Conservation (phyloP, 2,888 invertebrate genomes). For the Eumacrocentrus americanus region DNA sequence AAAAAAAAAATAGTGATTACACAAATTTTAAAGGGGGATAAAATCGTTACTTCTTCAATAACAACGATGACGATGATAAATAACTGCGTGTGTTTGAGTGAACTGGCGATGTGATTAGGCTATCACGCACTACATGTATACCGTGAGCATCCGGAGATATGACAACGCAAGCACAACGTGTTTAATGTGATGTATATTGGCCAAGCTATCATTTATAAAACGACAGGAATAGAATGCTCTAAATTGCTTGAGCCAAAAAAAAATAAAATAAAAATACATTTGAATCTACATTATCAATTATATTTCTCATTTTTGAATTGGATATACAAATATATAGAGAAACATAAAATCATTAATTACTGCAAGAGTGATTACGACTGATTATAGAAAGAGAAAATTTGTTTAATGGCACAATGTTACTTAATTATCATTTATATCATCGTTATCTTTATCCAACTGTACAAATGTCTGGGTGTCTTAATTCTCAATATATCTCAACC, state of each 20-base stretch:
- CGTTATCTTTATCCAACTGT: conserved; percentile 20
- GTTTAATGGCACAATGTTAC: background rate
- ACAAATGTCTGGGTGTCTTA: conserved; percentile 19
- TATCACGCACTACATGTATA: conserved; percentile 13
- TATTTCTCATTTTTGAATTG: background rate
- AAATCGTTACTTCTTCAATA: background rate
- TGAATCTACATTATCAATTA: background rate
- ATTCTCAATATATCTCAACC: background rate
- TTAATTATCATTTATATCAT: background rate
- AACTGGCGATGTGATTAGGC: conserved; percentile 13
- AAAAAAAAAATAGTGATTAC: background rate
- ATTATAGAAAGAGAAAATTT: no score
- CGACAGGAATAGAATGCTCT: background rate
- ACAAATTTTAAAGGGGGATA: background rate
- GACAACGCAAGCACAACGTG: conserved; percentile 6
- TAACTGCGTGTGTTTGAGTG: conserved; percentile 10
- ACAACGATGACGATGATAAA: background rate
- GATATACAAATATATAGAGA: background rate
- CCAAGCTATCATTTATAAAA: background rate
- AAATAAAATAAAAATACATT: no score
- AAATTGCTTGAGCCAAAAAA: no score
- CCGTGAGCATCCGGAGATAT: conserved; percentile 27
- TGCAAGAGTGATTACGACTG: no score
- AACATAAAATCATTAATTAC: background rate
- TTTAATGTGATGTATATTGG: conserved; percentile 13